Base-by-base conservation (phyloP, 1,140 invertebrate genomes). In the Diabrotica undecimpunctata region DNA sequence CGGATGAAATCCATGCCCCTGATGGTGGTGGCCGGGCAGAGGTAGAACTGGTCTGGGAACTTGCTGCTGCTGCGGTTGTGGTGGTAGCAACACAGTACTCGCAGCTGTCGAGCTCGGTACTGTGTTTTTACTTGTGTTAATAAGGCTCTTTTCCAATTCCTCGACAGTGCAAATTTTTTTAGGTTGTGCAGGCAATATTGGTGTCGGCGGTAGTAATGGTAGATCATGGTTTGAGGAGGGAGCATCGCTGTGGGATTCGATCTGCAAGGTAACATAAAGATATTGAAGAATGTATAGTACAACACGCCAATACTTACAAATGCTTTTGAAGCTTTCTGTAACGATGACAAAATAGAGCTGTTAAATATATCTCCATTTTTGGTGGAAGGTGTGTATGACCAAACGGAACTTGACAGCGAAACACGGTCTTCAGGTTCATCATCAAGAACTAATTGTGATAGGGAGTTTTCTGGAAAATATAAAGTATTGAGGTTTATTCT, bases 361-460 rank as follows among this genome's bases (percentile, higher is more conserved):
- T 65, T 66, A 14, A 62, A 66, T 12, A 66, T 55, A 13, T 76
- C 73, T 13, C 73, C 72, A 74, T 74, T 75, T 69, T 68, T 70
- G 25, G 51, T 61, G 12, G 71, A 58, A n/a, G 71, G 72, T n/a
- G 65, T 73, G 25, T 71, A 74, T 5, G 74, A 66, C 74, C 73
- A 74, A 53, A 74, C 68, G 5, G 70, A 73, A 60, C 68, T 72
- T 5, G 66, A 65, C 35, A 70, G 63, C 6, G 63, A 67, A 37
- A 70, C 37, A 10, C 51, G 58, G 25, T 66, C 58, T 37, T 52
- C 61, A 54, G 50, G 62, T 7, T 71, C 61, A 25, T 71, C 61
- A 25, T 71, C 84, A 51, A 86, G 72, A 66, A 84, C 83, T 75
- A 86, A 79, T 66, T 84, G 80, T 3, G 84, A 83, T 13, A 87